Conservation (phyloP, 2,888 invertebrate species). For the Caenorhabditis japonica region DNA sequence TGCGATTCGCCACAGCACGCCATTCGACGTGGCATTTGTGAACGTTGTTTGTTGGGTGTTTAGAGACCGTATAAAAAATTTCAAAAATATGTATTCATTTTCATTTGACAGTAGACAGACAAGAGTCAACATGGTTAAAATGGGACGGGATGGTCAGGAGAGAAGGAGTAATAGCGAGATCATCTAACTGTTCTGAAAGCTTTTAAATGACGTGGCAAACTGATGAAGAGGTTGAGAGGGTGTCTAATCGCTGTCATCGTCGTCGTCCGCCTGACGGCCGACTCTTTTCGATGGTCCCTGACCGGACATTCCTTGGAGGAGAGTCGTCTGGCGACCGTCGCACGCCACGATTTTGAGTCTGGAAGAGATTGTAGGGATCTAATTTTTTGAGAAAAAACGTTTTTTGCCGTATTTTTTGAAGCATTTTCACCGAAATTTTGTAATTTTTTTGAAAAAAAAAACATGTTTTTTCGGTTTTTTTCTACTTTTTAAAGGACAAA, state of each 20-base stretch:
- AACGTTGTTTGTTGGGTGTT: constrained; percentile 19
- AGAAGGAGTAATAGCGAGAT: not conserved
- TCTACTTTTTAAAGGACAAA: not conserved
- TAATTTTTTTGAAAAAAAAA: not conserved
- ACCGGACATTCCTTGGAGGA: constrained; percentile 9
- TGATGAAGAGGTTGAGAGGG: not conserved
- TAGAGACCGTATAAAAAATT: too few species aligned
- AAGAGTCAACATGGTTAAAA: not conserved
- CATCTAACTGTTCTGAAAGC: too few species aligned
- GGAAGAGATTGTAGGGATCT: too few species aligned
- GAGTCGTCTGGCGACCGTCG: constrained; percentile 82
- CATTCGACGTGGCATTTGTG: constrained; percentile 24
- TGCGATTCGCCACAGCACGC: constrained; percentile 80
- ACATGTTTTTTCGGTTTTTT: not conserved
- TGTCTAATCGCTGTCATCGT: constrained; percentile 28
- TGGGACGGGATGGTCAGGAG: not conserved
- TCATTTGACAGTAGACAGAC: not conserved
- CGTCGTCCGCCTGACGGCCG: constrained; percentile 18
- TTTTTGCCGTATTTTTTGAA: not conserved
- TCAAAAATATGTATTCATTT: too few species aligned
- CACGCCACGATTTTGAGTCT: constrained; percentile 96
- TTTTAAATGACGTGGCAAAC: not conserved
- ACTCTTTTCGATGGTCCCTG: constrained; percentile 44
- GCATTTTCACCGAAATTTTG: too few species aligned
- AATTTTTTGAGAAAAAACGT: not conserved